Evolutionary conservation across 1,140 invertebrate genomes (phyloP), one percentile per base, ranked within the genome.

Genomic region (Oedothorax gibbosus): DNA sequence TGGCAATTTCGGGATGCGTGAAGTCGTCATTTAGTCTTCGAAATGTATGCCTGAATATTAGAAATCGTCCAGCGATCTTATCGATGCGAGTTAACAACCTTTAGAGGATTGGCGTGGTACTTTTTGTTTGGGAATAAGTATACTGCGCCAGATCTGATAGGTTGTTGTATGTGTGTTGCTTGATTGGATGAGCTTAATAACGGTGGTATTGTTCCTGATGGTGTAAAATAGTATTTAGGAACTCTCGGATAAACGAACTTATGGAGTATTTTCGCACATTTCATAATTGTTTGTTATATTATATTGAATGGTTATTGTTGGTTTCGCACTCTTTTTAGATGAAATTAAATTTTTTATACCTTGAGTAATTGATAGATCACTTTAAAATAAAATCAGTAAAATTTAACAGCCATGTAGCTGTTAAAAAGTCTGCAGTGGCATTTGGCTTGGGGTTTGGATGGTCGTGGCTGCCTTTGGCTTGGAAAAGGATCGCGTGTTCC

Each of bases 401-500:
- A n/a, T n/a, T n/a, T n/a, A 35, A 35, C 35, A 35, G 5, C 1
- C 35, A 35, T 5, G 35, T 35, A 35, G 5, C 35, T 5, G 5
- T 5, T 35, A 35, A 35, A 35, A 35, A 35, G 35, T 97, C 96
- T 2, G 95, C 95, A 0, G 96, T 96, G 8, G 95, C 95, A 89
- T 99, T 99, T 0, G 97, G 95, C 91, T 99, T 97, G 9, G 98
- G 98, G 87, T 93, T 91, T 0, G 96, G 95, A 90, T 99, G 98
- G 90, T 99, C 97, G 89, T 99, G 98, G 6, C 95, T 94, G 12
- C 98, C 98, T 91, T 99, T 99, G 0, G 97, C 92, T 89, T 94
- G 97, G 89, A 99, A 99, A 90, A 98, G 99, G 77, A 99, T 97
- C 0, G 96, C 96, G 88, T 96, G 94, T 62, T 97, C 95, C 0